Percentiles rank a stretch among this genome's conserved stretches.
These are phyloP conservation scores for Pocillopora grandis DNA, from an alignment of 92 coral and sea anemone genomes.

Conservation along the genomic window DNA sequence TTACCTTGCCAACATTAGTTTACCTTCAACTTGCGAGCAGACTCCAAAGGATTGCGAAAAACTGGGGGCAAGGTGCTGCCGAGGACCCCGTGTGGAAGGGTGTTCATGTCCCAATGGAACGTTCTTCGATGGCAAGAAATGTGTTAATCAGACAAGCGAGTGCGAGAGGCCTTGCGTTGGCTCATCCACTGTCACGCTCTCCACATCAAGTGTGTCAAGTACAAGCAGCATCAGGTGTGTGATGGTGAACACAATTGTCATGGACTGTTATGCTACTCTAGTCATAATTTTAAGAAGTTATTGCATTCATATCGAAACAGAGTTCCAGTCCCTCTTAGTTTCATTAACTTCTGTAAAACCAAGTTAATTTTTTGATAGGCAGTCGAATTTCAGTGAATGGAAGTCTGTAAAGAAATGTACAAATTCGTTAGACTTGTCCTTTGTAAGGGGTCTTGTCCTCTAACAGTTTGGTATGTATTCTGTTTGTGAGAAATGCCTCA, in stretches of 20 bases:
- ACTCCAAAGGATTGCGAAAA: conserved; percentile 62
- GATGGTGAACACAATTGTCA: not conserved
- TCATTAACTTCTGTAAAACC: no score
- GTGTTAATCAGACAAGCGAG: conserved; percentile 71
- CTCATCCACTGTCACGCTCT: not conserved
- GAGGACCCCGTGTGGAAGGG: conserved; percentile 92
- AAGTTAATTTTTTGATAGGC: no score
- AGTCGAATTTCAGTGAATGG: no score
- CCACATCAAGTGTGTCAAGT: conserved; percentile 38
- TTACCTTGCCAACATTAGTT: conserved; percentile 72
- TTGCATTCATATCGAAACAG: no score
- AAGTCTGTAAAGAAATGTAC: no score
- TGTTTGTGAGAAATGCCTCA: no score
- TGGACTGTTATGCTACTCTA: no score
- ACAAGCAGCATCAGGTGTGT: conserved; percentile 25
- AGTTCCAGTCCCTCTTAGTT: no score
- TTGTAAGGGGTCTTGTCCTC: no score
- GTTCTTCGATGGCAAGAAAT: conserved; percentile 88
- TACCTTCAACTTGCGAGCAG: conserved; percentile 75
- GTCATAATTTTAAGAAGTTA: no score
- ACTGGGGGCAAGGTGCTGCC: conserved; percentile 80
- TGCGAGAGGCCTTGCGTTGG: conserved; percentile 67
- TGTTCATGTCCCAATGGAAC: conserved; percentile 84
- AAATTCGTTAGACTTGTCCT: no score
- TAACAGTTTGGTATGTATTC: no score